Evolutionary conservation across 2,113 vertebrate genomes (phyloP).

Genomic region (Poecilia latipinna): DNA sequence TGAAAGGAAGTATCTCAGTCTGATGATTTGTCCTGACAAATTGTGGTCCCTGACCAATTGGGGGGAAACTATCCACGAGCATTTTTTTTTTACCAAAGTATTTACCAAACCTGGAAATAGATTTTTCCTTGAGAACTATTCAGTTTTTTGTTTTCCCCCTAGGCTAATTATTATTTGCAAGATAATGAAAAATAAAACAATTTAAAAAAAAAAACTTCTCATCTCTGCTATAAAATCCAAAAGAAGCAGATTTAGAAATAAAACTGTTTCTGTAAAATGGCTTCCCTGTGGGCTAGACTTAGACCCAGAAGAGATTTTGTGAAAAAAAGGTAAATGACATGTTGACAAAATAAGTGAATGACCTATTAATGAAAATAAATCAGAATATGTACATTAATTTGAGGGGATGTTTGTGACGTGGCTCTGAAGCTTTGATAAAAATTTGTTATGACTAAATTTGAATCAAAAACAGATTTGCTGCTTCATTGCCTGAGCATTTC

Average conservation of each 20-base stretch:
- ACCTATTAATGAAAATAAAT: conserved; percentile 29
- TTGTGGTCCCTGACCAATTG: conserved; percentile 63
- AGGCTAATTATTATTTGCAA: conserved; percentile 61
- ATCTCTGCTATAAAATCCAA: conserved; percentile 28
- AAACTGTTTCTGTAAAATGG: conserved; percentile 18
- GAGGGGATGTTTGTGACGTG: conserved; percentile 18
- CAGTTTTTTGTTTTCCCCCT: conserved; percentile 46
- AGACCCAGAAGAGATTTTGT: conserved; percentile 22
- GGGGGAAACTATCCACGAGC: conserved; percentile 46
- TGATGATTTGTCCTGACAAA: conserved; percentile 69
- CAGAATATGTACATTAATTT: conserved; percentile 18
- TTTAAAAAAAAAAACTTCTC: conserved; percentile 31
- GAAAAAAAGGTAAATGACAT: not conserved
- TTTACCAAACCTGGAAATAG: conserved; percentile 49
- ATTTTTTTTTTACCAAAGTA: conserved; percentile 40
- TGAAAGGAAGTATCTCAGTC: conserved; percentile 74
- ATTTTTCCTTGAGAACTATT: conserved; percentile 52
- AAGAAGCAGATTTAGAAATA: conserved; percentile 5
- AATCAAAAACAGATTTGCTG: conserved; percentile 20
- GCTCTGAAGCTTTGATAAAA: conserved; percentile 8
- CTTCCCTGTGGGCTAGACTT: conserved; percentile 60
- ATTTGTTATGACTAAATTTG: conserved; percentile 38
- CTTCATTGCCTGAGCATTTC: conserved; percentile 48
- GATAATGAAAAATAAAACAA: not conserved
- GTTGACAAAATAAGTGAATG: not conserved